phyloP scores from a whole-genome alignment of 2,888 invertebrate genomes.

The Fabriciana adippe region DNA sequence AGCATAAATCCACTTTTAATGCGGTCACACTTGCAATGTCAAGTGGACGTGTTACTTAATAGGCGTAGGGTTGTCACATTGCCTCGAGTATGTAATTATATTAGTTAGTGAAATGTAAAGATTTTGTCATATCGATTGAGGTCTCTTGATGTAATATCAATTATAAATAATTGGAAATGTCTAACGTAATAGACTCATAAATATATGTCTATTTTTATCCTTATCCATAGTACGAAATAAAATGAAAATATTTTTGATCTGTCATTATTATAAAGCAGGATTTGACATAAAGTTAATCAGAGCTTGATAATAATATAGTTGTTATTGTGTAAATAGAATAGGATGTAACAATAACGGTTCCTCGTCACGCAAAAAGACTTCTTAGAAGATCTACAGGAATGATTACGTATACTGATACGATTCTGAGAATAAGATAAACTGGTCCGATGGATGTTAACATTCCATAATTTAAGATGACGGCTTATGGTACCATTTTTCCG shows the following conservation, averaged over 20 bases:
- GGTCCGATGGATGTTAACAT: neutral
- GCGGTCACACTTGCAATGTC: slow-evolving; percentile 29
- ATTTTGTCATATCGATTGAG: neutral
- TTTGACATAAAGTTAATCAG: neutral
- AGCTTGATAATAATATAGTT: neutral
- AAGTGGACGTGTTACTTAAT: slow-evolving; percentile 32
- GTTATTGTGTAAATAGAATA: neutral
- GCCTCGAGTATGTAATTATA: neutral
- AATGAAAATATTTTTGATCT: too few species aligned
- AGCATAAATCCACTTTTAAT: slow-evolving; percentile 23
- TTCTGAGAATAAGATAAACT: neutral
- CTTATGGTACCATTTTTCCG: too few species aligned
- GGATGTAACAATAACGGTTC: slow-evolving; percentile 7
- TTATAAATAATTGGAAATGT: too few species aligned
- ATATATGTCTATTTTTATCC: too few species aligned
- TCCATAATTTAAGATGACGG: too few species aligned
- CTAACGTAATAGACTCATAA: too few species aligned
- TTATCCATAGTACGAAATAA: too few species aligned
- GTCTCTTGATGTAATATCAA: neutral
- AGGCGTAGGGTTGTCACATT: slow-evolving; percentile 23
- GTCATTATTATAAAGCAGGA: too few species aligned
- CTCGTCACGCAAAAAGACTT: slow-evolving; percentile 1
- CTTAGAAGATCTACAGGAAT: slow-evolving; percentile 4
- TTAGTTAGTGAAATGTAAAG: neutral
- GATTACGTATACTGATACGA: neutral